Percentiles rank a stretch among this genome's conserved stretches.
These are phyloP conservation scores for Pantherophis alleghaniensis DNA, from an alignment of 2,797 vertebrate species.

Conservation along the genomic window DNA sequence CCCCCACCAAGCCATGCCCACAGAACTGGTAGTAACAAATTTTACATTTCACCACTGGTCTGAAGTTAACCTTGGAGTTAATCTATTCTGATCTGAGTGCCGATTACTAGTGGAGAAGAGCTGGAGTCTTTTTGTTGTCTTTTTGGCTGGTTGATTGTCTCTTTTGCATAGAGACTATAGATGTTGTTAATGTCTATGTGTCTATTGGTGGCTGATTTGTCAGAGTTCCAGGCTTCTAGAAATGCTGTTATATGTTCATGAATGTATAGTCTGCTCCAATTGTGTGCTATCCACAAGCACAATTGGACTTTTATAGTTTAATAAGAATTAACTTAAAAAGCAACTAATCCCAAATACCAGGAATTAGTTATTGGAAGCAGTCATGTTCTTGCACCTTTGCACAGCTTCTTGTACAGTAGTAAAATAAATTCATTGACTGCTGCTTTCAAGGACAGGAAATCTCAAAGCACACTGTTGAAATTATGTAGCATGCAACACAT, in stretches of 20 bases:
- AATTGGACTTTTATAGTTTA: not conserved
- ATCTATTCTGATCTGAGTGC: no score
- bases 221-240: no score
- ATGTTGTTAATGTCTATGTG: no score
- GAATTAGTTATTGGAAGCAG: not conserved
- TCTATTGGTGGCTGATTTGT: no score
- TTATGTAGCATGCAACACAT: not conserved
- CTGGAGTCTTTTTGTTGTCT: no score
- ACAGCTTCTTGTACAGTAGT: not conserved
- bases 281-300: not conserved
- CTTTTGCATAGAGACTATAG: no score
- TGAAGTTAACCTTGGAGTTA: no score
- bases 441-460: not conserved
- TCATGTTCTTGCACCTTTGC: not conserved
- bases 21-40: no score
- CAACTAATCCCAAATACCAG: not conserved
- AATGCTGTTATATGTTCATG: not conserved
- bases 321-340: not conserved
- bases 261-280: not conserved
- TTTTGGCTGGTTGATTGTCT: no score
- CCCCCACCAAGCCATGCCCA: no score
- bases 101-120: no score
- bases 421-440: not conserved
- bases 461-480: not conserved
- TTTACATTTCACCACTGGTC: no score